phyloP scores from a whole-genome alignment of 2,797 vertebrate genomes.

The Chromis chromis region DNA sequence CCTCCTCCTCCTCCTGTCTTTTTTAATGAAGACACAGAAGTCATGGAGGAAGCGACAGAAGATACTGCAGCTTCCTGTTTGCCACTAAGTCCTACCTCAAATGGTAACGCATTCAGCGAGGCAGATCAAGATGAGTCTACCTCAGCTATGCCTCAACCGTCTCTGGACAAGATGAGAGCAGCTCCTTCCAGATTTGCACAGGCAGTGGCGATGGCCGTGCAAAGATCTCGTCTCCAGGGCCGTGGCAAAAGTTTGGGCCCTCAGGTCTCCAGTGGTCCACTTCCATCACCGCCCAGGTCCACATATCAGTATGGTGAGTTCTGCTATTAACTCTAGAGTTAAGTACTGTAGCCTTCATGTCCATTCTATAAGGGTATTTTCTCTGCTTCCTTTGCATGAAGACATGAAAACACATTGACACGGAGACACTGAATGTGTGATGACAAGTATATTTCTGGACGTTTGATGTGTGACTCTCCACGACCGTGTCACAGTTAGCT shows the following conservation, averaged over 20 bases:
- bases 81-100: neutral
- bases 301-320: conserved; percentile 73
- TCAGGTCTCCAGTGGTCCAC: conserved; percentile 2
- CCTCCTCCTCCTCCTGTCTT: conserved; percentile 72
- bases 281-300: conserved; percentile 34
- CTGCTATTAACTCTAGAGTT: neutral
- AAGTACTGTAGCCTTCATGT: neutral
- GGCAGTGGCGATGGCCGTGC: conserved; percentile 89
- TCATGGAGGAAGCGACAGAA: conserved; percentile 12
- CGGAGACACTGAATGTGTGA: too few relatives aligned
- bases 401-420: too few relatives aligned
- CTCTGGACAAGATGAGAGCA: conserved; percentile 45
- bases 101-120: neutral
- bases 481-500: neutral
- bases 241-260: conserved; percentile 61
- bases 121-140: neutral
- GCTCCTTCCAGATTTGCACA: conserved; percentile 90
- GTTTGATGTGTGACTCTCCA: too few relatives aligned
- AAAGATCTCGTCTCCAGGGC: conserved; percentile 82
- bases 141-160: conserved; percentile 1
- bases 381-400: neutral
- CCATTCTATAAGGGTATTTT: neutral
- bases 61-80: neutral
- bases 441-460: too few relatives aligned
- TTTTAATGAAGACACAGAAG: conserved; percentile 51